Evolutionary conservation across 2,113 vertebrate species (phyloP).

Genomic region (Promerops cafer): DNA sequence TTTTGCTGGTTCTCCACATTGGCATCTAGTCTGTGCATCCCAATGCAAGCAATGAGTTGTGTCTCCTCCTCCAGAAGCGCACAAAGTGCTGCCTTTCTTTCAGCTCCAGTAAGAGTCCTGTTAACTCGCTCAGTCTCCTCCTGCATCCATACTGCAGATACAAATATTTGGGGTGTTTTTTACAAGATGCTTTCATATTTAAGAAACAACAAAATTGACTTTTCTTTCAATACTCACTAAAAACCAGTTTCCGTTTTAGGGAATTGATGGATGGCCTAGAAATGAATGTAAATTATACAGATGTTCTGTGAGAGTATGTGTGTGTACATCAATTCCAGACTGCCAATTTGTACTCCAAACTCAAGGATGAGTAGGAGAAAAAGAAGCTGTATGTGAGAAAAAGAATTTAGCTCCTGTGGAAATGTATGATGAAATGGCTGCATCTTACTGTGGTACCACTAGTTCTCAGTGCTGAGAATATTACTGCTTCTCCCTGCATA

Average conservation of each 20-base stretch:
- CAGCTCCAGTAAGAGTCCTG: constrained; percentile 70
- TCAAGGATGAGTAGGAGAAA: background rate
- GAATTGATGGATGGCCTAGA: background rate
- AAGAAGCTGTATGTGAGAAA: background rate
- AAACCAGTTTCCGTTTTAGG: background rate
- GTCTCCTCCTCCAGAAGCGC: constrained; percentile 85
- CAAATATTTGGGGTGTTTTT: background rate
- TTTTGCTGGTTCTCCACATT: constrained; percentile 64
- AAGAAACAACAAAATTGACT: background rate
- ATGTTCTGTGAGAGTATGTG: background rate
- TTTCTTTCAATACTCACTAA: background rate
- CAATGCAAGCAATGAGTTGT: constrained; percentile 81
- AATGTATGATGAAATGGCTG: background rate
- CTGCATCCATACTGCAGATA: constrained; percentile 79
- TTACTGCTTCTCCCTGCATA: background rate
- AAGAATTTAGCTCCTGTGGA: background rate
- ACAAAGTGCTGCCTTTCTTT: constrained; percentile 86
- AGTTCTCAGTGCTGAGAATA: background rate
- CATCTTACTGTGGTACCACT: background rate
- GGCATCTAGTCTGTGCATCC: constrained; percentile 68
- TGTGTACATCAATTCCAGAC: background rate
- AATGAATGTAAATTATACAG: background rate
- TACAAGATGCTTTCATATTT: background rate
- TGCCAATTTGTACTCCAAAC: background rate
- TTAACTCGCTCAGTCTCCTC: constrained; percentile 78